Percentiles rank a stretch among this genome's conserved stretches.
phyloP scores from a whole-genome alignment of 2,113 vertebrate genomes.

The Lepus timidus region DNA sequence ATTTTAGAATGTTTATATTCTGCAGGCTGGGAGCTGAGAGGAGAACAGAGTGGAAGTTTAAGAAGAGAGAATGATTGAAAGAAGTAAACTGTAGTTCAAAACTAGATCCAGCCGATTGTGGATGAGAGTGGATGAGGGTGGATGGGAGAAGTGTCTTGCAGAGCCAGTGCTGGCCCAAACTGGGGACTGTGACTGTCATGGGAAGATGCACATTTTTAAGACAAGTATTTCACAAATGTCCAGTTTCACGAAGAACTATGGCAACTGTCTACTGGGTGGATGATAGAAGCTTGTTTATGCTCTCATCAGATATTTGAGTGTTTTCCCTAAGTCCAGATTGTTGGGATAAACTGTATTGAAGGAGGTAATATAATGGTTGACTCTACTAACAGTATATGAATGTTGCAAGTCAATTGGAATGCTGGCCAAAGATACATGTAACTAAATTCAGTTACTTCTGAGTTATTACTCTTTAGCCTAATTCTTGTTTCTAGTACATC shows the following conservation, averaged over 20 bases:
- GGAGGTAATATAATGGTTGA: not conserved
- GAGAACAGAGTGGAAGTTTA: slow-evolving; percentile 7
- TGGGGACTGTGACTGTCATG: not conserved
- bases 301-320: not conserved
- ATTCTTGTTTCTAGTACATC: slow-evolving; percentile 29
- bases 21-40: not conserved
- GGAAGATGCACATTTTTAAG: not conserved
- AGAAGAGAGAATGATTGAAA: not conserved
- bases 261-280: not conserved
- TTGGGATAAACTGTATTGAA: slow-evolving; percentile 26
- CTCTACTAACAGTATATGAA: not conserved
- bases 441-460: not conserved
- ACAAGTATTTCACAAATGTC: not conserved
- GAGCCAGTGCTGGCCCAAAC: not conserved
- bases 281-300: not conserved
- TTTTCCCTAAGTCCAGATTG: not conserved
- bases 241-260: not conserved
- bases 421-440: not conserved
- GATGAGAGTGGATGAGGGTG: not conserved
- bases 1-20: slow-evolving; percentile 10
- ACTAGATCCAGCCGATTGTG: not conserved
- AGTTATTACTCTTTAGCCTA: not conserved
- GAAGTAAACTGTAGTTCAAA: not conserved
- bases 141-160: not conserved
- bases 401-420: not conserved